phyloP scores from a whole-genome alignment of 2,888 invertebrate species.

The Tetragnatha montana region DNA sequence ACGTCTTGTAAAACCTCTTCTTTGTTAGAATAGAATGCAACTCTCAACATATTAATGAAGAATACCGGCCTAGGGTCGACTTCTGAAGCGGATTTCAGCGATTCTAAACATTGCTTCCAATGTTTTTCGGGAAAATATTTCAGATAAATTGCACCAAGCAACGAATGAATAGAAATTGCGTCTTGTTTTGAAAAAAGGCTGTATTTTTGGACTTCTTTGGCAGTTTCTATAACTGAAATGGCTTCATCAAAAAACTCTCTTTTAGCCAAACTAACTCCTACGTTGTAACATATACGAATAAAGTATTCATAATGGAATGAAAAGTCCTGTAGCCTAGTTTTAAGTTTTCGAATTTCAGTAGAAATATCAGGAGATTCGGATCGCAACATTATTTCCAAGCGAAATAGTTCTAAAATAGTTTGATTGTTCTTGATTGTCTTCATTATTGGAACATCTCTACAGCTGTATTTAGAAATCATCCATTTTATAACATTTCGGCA shows the following conservation, averaged over 20 bases:
- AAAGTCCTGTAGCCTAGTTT: background rate
- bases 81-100: background rate
- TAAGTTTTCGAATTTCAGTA: conserved; percentile 16
- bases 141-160: conserved; percentile 8
- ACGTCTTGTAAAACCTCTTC: background rate
- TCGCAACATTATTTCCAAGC: conserved; percentile 13
- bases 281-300: conserved; percentile 20
- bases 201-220: background rate
- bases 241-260: conserved; percentile 18
- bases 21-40: conserved; percentile 12
- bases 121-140: background rate
- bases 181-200: too few species aligned
- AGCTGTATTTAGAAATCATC: background rate
- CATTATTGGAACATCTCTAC: background rate
- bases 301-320: background rate
- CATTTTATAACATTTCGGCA: conserved; percentile 13
- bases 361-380: background rate
- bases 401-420: background rate
- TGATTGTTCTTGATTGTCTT: conserved; percentile 2
- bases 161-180: background rate
- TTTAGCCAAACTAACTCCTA: background rate
- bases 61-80: background rate
- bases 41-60: background rate
- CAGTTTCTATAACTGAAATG: conserved; percentile 19
- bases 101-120: conserved; percentile 15